phyloP scores from a whole-genome alignment of 2,113 vertebrate species.

The Stomatorhinus ivindoensis region DNA sequence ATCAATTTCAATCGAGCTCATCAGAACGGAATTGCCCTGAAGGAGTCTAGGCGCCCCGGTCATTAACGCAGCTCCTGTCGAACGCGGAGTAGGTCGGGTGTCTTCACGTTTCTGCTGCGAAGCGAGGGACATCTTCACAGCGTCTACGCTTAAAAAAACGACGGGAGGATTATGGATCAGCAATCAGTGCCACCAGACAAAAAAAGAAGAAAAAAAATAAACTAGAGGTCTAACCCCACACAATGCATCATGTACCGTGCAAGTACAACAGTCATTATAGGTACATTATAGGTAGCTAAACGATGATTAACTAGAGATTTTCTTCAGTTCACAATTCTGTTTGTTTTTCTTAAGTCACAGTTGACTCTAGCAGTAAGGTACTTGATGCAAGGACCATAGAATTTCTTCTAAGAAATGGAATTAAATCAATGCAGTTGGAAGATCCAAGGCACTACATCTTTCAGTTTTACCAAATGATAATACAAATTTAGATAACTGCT shows the following conservation, averaged over 20 bases:
- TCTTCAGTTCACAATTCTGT: slow-evolving; percentile 42
- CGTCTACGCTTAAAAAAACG: slow-evolving; percentile 30
- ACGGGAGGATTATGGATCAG: slow-evolving; percentile 58
- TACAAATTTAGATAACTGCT: slow-evolving; percentile 69
- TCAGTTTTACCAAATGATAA: slow-evolving; percentile 74
- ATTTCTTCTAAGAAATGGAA: slow-evolving; percentile 78
- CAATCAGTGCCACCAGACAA: slow-evolving; percentile 44
- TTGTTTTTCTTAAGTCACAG: slow-evolving; percentile 58
- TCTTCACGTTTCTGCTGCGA: slow-evolving; percentile 53
- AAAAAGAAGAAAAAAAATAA: slow-evolving; percentile 54
- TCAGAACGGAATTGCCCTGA: slow-evolving; percentile 40
- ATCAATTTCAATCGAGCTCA: neutral
- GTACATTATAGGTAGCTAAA: slow-evolving; percentile 72
- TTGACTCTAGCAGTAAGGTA: slow-evolving; percentile 61
- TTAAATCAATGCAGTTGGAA: slow-evolving; percentile 75
- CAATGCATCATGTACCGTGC: slow-evolving; percentile 71
- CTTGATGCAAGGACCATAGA: slow-evolving; percentile 70
- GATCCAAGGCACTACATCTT: slow-evolving; percentile 94
- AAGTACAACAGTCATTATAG: slow-evolving; percentile 63
- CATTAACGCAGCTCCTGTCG: slow-evolving; percentile 47
- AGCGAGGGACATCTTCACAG: slow-evolving; percentile 44
- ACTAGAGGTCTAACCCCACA: slow-evolving; percentile 49
- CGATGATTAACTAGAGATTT: slow-evolving; percentile 80
- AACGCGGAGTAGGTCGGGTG: slow-evolving; percentile 34
- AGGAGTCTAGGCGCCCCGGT: slow-evolving; percentile 32